Conservation (phyloP, 1,140 invertebrate species). For the Polypedilum vanderplanki region DNA sequence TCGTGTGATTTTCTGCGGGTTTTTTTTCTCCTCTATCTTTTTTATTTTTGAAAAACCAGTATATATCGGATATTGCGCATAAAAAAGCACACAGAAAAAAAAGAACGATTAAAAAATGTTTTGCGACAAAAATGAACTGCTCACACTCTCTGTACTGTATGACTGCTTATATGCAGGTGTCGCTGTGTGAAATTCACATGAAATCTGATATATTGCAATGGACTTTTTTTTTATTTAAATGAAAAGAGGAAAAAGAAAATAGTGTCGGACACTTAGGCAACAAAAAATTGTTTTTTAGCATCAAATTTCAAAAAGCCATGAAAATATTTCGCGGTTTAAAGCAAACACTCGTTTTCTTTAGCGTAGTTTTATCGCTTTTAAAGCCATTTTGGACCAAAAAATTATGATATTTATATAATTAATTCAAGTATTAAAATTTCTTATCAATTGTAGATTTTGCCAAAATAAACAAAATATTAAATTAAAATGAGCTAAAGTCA, state of each 20-base stretch:
- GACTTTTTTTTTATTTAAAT: not conserved
- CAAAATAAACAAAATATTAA: too few relatives aligned
- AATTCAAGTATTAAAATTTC: too few relatives aligned
- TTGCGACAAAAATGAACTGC: not conserved
- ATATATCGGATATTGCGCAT: not conserved
- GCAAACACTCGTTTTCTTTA: too few relatives aligned
- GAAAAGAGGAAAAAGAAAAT: conserved; percentile 1
- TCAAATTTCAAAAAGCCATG: conserved; percentile 23
- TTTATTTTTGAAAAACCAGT: not conserved
- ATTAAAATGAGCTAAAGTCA: too few relatives aligned
- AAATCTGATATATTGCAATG: conserved; percentile 22
- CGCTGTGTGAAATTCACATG: conserved; percentile 20
- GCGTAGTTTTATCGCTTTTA: too few relatives aligned
- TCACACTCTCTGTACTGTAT: too few relatives aligned
- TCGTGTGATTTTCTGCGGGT: conserved; percentile 18
- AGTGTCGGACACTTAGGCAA: conserved; percentile 12
- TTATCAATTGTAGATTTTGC: too few relatives aligned
- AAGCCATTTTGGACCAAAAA: too few relatives aligned
- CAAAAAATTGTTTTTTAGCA: conserved; percentile 3
- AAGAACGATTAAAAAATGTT: not conserved
- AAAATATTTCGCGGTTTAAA: conserved; percentile 1
- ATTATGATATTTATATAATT: too few relatives aligned
- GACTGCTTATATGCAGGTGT: conserved; percentile 14
- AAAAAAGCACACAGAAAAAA: not conserved
- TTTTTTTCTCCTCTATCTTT: not conserved